Evolutionary conservation across 2,113 vertebrate genomes (phyloP).

Genomic region (Ammospiza nelsoni): DNA sequence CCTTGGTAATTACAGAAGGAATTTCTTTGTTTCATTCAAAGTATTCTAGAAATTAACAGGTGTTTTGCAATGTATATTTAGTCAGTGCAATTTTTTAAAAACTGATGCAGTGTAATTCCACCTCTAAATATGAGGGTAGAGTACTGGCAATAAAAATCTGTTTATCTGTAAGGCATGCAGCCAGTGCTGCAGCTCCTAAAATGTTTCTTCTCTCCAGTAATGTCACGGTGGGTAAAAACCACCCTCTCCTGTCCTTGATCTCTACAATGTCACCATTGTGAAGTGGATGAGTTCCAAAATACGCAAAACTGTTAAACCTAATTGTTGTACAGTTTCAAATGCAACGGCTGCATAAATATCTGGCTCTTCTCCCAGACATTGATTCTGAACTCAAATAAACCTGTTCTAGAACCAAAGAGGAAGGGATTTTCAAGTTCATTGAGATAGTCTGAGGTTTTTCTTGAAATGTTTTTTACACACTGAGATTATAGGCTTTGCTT

Average conservation of each 20-base stretch:
- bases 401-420: not conserved
- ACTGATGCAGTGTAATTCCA: not conserved
- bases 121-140: not conserved
- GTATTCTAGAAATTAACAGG: not conserved
- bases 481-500: not conserved
- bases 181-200: not conserved
- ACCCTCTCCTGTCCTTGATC: slow-evolving; percentile 25
- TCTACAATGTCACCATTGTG: not conserved
- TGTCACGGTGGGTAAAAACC: not conserved
- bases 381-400: not conserved
- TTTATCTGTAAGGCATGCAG: not conserved
- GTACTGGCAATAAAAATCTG: not conserved
- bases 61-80: not conserved
- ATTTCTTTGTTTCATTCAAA: not conserved
- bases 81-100: not conserved
- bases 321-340: slow-evolving; percentile 20
- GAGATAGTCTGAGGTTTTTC: not conserved
- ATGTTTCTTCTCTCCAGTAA: not conserved
- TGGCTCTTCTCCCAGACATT: slow-evolving; percentile 28
- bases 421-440: not conserved
- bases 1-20: not conserved
- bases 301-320: not conserved
- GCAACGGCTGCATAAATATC: slow-evolving; percentile 5
- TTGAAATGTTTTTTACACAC: slow-evolving; percentile 2
- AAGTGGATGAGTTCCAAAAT: slow-evolving; percentile 20